Conservation (phyloP, 2,113 vertebrate genomes). For the Circaetus gallicus region DNA sequence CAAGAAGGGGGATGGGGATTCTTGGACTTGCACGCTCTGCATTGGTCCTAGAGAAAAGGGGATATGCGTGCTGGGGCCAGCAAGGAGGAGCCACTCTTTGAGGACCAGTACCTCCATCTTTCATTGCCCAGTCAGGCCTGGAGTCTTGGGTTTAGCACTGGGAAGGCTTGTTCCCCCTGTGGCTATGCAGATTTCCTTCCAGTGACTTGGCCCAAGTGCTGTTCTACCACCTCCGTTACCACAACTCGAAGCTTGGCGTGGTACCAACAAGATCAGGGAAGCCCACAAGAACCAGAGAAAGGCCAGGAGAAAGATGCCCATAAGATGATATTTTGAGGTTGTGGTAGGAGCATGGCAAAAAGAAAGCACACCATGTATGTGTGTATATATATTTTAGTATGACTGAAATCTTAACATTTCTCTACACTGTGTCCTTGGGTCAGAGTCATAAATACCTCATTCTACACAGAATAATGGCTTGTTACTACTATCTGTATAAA, state of each 20-base stretch:
- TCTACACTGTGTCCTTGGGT: neutral
- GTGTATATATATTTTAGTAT: no score
- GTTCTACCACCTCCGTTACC: neutral
- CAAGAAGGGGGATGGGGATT: neutral
- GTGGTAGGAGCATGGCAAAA: neutral
- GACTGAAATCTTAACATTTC: neutral
- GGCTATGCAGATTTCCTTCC: neutral
- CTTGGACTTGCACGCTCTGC: neutral
- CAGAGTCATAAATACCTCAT: neutral
- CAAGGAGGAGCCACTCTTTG: neutral
- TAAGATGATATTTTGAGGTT: no score
- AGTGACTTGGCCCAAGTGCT: neutral
- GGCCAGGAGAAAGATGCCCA: neutral
- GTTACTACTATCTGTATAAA: neutral
- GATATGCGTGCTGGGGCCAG: accelerated
- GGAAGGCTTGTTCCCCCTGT: neutral
- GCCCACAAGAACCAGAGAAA: neutral
- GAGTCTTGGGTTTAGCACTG: neutral
- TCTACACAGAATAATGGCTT: neutral
- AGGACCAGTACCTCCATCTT: neutral
- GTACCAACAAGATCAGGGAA: neutral
- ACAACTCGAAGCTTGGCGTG: neutral
- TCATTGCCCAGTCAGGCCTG: accelerated
- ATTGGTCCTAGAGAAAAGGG: neutral
- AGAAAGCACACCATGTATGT: no score